Evolutionary conservation across 2,797 vertebrate genomes (phyloP), one percentile per base, ranked within the genome.

Genomic region (Pseudopleuronectes americanus): DNA sequence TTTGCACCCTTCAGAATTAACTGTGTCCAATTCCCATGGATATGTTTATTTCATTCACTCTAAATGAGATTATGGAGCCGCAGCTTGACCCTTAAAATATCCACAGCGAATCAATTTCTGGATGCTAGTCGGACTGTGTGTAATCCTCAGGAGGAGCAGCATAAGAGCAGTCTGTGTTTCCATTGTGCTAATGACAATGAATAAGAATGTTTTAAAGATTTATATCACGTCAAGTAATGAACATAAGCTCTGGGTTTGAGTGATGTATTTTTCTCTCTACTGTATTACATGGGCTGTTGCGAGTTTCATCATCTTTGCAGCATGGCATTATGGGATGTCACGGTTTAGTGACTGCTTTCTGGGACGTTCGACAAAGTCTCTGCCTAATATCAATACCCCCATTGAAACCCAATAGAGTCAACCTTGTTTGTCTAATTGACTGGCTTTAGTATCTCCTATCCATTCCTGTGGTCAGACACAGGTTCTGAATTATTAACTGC

Each of bases 1-100:
- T 92, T 91, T 92, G 80, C 82, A 80, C 80, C 84, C 80, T 83
- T 90, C 66, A 79, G 74, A 92, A 91, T 90, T 81, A 93, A 89
- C 90, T 85, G 90, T 84, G 86, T 89, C 89, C 89, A 91, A 89
- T 92, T 89, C 80, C 87, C 81, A 77, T 62, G 75, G 83, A 93
- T 90, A 89, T 90, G 91, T 92, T 93, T 90, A 90, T 91, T 94
- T 90, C 84, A 90, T 90, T 92, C 76, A 80, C 76, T 83, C 77
- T 74, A 91, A 93, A 93, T 92, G 80, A 92, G 90, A 92, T 93
- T 93, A 91, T 79, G 76, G 83, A 79, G 85, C 86, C 80, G 79
- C 81, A 66, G 83, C 89, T 81, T 92, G 91, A 93, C 90, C 90
- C 89, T 86, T 82, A 90, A 91, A 90, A 91, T 83, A 88, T 82